Conservation (phyloP, 2,888 invertebrate genomes). For the Ichneumoninae sp. region DNA sequence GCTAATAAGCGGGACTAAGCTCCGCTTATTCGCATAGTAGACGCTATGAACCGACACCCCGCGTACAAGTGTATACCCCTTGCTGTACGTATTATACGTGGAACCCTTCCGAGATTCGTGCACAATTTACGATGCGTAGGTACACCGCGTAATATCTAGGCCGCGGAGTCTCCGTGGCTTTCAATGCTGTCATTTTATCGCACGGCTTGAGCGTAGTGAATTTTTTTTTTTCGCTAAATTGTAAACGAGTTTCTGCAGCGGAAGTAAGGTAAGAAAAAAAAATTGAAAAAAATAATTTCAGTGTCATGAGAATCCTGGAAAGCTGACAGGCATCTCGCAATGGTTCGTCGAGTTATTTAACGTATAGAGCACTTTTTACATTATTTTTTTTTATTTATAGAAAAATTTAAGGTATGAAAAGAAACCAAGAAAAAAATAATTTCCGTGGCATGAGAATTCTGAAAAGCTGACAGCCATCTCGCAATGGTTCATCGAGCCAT, state of each 20-base stretch:
- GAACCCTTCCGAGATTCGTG: constrained; percentile 26
- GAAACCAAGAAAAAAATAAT: neutral
- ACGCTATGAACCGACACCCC: constrained; percentile 76
- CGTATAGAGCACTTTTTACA: neutral
- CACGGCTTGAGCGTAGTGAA: neutral
- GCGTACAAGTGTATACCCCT: constrained; percentile 79
- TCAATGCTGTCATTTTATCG: neutral
- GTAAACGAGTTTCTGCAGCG: neutral
- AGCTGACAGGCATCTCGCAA: neutral
- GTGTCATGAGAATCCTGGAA: neutral
- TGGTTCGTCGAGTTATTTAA: neutral
- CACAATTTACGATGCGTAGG: neutral
- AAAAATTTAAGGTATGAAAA: neutral
- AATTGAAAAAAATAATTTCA: neutral
- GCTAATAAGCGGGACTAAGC: constrained; percentile 83
- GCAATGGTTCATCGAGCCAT: too few species aligned
- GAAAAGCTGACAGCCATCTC: too few species aligned
- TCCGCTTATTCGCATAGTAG: constrained; percentile 81
- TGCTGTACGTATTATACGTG: constrained; percentile 53
- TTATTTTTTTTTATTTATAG: neutral
- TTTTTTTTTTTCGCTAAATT: neutral
- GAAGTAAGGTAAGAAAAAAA: neutral
- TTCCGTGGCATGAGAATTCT: too few species aligned
- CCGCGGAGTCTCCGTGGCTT: neutral
- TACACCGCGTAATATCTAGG: neutral